Base-by-base conservation (phyloP, 2,113 vertebrate species). In the Copsychus sechellarum region DNA sequence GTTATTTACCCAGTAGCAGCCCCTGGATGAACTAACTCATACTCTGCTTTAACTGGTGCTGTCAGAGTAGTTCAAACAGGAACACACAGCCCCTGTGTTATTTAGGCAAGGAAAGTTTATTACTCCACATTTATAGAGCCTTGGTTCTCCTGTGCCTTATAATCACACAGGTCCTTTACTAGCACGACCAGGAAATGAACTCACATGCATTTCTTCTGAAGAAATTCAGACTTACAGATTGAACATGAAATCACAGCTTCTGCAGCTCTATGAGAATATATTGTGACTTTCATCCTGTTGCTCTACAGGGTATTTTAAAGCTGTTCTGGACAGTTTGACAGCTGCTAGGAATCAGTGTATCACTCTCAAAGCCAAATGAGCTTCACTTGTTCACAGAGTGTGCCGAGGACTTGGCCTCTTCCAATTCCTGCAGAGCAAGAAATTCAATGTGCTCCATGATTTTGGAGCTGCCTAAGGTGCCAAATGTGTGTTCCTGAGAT, bases 81-180 rank as follows among this genome's bases (percentile, higher is more conserved):
- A 92, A 38, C 71, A 65, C 12, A 14, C 24, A 61, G 70, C 8
- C 42, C 34, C 43, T 58, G 2, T 48, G 11, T 77, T 81, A 78
- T 69, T 85, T 61, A 81, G 50, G 64, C 42, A 76, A 71, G 74
- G 26, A 28, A 78, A 88, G 24, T 83, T 91, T 64, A 81, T 86
- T 78, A 47, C 40, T 84, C 54, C 12, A 48, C n/a, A 10, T 76
- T 86, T 89, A 67, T 42, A 38, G 48, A 93, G 66, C 23, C n/a
- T 47, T 79, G 36, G 12, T 47, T 91, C 87, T 96, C 62, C 65
- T 53, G 80, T 89, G 73, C 28, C 66, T 21, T 50, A 5, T 69
- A 89, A 89, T 89, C 83, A 90, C n/a, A 86, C n/a, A 81, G 31
- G 15, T 48, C 81, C 88, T 86, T 86, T 89, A 57, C 61, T 58